Conservation (phyloP, 2,113 vertebrate species). For the Forbesichthys agassizii region DNA sequence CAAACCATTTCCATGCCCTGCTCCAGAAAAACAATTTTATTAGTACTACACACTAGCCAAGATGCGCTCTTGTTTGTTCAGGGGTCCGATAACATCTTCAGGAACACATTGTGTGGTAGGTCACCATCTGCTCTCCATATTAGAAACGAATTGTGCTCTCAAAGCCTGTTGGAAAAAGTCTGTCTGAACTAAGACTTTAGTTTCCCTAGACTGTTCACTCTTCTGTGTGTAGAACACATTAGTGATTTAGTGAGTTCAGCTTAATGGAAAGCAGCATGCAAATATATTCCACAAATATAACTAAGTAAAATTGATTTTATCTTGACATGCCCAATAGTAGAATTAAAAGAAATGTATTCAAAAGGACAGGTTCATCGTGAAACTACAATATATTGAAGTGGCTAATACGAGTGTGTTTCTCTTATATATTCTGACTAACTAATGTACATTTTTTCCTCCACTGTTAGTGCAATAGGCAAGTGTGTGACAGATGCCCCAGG, state of each 20-base stretch:
- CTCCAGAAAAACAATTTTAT: slow-evolving; percentile 18
- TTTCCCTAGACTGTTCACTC: slow-evolving; percentile 5
- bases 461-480: no score
- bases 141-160: not conserved
- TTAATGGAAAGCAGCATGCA: not conserved
- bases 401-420: no score
- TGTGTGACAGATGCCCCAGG: slow-evolving; percentile 50
- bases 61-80: not conserved
- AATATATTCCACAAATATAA: not conserved
- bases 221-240: not conserved
- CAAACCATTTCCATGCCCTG: slow-evolving; percentile 8
- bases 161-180: slow-evolving; percentile 10
- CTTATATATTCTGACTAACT: no score
- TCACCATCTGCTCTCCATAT: not conserved
- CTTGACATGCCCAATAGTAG: no score
- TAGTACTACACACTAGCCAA: slow-evolving; percentile 8
- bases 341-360: no score
- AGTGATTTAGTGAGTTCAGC: no score
- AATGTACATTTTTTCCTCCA: no score
- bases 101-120: not conserved
- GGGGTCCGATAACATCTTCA: no score
- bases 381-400: no score
- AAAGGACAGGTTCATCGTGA: no score
- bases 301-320: no score
- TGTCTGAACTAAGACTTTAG: slow-evolving; percentile 6